Evolutionary conservation across 2,113 vertebrate species (phyloP).

Genomic region (Platichthys stellatus): DNA sequence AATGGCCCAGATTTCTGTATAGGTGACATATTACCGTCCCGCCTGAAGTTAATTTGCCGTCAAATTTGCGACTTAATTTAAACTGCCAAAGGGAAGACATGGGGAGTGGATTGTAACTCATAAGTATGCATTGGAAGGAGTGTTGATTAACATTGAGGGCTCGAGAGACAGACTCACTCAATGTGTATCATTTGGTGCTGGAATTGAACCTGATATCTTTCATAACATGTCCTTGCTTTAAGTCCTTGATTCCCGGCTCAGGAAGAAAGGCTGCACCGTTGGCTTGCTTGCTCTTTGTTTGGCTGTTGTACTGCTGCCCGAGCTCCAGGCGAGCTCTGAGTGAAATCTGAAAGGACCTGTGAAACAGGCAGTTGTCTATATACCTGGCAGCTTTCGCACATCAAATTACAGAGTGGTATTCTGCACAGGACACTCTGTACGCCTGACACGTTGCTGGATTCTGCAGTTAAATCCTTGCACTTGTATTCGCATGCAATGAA

Average conservation of each 20-base stretch:
- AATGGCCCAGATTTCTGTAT: constrained; percentile 53
- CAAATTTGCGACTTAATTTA: constrained; percentile 74
- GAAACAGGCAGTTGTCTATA: constrained; percentile 62
- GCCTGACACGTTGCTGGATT: constrained; percentile 31
- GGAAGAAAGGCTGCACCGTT: constrained; percentile 60
- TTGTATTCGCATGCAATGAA: constrained; percentile 28
- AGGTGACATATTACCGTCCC: constrained; percentile 68
- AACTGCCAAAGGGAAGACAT: constrained; percentile 72
- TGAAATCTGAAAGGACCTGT: constrained; percentile 67
- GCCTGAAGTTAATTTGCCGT: constrained; percentile 74
- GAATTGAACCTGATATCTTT: constrained; percentile 74
- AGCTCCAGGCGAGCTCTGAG: constrained; percentile 62
- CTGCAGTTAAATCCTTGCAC: constrained; percentile 32
- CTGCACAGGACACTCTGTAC: constrained; percentile 49
- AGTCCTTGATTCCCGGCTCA: constrained; percentile 65
- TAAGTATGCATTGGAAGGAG: constrained; percentile 77
- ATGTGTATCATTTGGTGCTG: constrained; percentile 68
- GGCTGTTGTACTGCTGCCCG: constrained; percentile 53
- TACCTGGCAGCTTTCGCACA: constrained; percentile 60
- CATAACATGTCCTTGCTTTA: constrained; percentile 71
- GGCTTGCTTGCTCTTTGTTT: constrained; percentile 52
- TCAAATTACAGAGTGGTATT: constrained; percentile 55
- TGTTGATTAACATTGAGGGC: constrained; percentile 77
- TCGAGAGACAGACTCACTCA: constrained; percentile 64
- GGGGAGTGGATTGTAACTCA: constrained; percentile 76